Evolutionary conservation across 2,888 invertebrate genomes (phyloP), one percentile per base, ranked within the genome.

Genomic region (Elysia crispata): DNA sequence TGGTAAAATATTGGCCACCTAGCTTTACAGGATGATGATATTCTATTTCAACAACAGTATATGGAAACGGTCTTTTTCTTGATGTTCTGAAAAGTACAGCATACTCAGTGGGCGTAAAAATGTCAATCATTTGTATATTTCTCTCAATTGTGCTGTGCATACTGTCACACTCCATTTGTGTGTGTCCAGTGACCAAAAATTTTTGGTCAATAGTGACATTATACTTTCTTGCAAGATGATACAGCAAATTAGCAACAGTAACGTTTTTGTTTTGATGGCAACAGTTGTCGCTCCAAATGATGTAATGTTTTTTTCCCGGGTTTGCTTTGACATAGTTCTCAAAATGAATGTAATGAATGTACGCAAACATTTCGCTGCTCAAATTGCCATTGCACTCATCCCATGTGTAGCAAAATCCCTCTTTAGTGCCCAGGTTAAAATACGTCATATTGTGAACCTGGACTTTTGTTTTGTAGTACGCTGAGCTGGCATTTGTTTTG

Each of bases 121-220:
- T 41, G 41, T 41, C 25, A 50, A 23, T 25, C 18, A 72, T 49
- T 41, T 41, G 41, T n/a, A 72, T 31, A 15, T 80, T 80, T 28
- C 77, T 30, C 54, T 80, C 77, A 79, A 80, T 80, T 25, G 54
- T 66, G 54, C 67, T 76, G 57, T 80, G 80, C 33, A 79, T 69
- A 15, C 66, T 30, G 50, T 80, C 80, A 49, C 66, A 66, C 76
- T 78, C 80, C 80, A 80, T 79, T 30, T 80, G 80, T 23, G 76
- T 80, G 50, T 80, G 77, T 20, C 80, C 80, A 67, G 30, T 66
- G 23, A 8, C 62, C 31, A 80, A 67, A 49, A 49, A 76, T 54
- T 80, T 80, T 66, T 80, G 76, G 23, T 50, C 69, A 50, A 78
- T 41, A 25, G 76, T 80, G n/a, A 79, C 50, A 25, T 79, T 57